phyloP scores from a whole-genome alignment of 2,113 vertebrate species.

The Cinclus cinclus region DNA sequence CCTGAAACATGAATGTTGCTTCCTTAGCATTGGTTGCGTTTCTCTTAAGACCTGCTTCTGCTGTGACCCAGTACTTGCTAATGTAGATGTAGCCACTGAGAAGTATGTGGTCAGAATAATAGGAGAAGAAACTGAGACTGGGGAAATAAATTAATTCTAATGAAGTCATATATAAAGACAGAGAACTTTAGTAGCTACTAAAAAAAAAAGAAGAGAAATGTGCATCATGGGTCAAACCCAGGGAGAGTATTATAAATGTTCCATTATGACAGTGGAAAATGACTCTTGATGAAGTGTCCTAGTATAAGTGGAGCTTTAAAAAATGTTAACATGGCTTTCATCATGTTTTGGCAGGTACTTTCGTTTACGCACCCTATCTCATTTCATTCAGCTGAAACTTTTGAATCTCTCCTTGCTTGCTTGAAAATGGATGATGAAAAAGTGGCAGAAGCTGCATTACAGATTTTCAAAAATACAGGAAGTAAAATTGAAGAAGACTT shows the following conservation, averaged over 20 bases:
- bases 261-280: background rate
- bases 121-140: background rate
- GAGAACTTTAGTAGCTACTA: background rate
- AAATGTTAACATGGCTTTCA: background rate
- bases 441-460: constrained; percentile 94
- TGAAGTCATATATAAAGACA: background rate
- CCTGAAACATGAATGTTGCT: background rate
- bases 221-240: background rate
- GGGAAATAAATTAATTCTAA: background rate
- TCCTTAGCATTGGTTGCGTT: background rate
- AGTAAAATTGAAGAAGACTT: constrained; percentile 97
- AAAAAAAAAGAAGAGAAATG: background rate
- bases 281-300: background rate
- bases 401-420: constrained; percentile 94
- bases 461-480: constrained; percentile 98
- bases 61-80: background rate
- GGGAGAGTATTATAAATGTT: background rate
- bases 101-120: background rate
- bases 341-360: constrained; percentile 82
- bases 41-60: background rate
- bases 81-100: background rate
- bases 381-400: constrained; percentile 98
- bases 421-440: constrained; percentile 99
- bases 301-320: background rate
- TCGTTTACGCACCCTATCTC: constrained; percentile 98